These are phyloP conservation scores for Myripristis jacobus DNA, from an alignment of 2,797 vertebrate species.

Conservation along the genomic window DNA sequence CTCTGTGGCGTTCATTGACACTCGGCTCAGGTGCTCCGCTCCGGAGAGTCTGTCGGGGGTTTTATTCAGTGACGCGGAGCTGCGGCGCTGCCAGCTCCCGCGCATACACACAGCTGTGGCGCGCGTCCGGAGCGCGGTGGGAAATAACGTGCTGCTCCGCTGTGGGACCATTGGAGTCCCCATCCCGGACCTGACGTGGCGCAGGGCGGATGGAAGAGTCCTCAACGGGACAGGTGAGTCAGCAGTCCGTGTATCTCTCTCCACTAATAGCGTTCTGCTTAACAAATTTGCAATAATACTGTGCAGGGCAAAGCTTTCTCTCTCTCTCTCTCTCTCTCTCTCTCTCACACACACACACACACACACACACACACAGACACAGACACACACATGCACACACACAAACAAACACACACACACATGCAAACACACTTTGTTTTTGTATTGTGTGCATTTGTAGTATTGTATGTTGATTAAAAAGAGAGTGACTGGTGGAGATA, in stretches of 20 bases:
- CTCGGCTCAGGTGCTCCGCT: conserved; percentile 88
- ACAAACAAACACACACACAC: no score
- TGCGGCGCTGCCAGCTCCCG: conserved; percentile 91
- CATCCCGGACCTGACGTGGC: conserved; percentile 93
- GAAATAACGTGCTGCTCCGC: conserved; percentile 92
- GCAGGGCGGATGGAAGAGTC: conserved; percentile 84
- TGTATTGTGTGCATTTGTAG: no score
- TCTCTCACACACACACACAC: no score
- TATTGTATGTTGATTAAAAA: conserved; percentile 67
- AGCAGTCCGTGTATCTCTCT: conserved; percentile 4
- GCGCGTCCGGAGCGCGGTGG: conserved; percentile 88
- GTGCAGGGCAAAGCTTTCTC: no score
- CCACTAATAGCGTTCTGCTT: no score
- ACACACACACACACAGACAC: no score
- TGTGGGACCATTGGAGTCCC: conserved; percentile 94
- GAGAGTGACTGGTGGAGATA: conserved; percentile 46
- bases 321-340: background rate
- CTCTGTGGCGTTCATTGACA: conserved; percentile 92
- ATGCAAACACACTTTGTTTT: no score
- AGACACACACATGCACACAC: no score
- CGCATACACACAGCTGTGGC: conserved; percentile 89
- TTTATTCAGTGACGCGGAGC: conserved; percentile 91
- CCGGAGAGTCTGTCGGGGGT: conserved; percentile 92
- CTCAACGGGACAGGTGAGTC: conserved; percentile 92
- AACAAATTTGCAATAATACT: no score